A percentile compares a stretch with the other conserved stretches of the same genome.
phyloP scores from a whole-genome alignment of 1,140 invertebrate genomes.

The Oscheius sp. region DNA sequence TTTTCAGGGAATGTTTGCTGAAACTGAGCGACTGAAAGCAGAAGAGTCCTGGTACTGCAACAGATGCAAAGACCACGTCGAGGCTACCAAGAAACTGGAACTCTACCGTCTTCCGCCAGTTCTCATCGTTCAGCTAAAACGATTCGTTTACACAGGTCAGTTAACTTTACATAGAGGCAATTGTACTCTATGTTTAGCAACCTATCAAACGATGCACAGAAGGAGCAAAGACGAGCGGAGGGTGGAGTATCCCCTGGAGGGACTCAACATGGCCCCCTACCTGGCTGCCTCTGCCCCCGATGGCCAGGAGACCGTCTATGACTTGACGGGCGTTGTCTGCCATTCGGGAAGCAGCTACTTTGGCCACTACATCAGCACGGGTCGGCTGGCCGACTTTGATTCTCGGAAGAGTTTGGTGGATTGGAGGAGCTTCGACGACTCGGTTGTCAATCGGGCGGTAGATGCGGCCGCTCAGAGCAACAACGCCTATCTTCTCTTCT shows the following conservation, averaged over 20 bases:
- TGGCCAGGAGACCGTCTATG: slow-evolving; percentile 37
- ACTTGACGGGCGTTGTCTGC: slow-evolving; percentile 46
- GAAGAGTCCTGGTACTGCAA: slow-evolving; percentile 66
- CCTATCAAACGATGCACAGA: slow-evolving; percentile 34
- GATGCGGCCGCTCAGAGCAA: slow-evolving; percentile 24
- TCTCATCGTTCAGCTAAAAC: slow-evolving; percentile 65
- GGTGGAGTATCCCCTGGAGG: slow-evolving; percentile 39
- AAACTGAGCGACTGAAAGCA: slow-evolving; percentile 65
- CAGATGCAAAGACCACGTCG: slow-evolving; percentile 63
- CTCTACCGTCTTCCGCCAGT: slow-evolving; percentile 63
- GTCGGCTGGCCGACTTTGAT: slow-evolving; percentile 38
- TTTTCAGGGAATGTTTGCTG: slow-evolving; percentile 63
- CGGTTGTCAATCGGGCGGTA: slow-evolving; percentile 26
- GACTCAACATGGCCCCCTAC: slow-evolving; percentile 38
- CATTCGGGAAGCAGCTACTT: slow-evolving; percentile 44
- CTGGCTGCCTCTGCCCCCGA: slow-evolving; percentile 30
- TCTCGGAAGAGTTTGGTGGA: slow-evolving; percentile 32
- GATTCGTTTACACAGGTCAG: slow-evolving; percentile 64
- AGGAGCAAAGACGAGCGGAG: slow-evolving; percentile 40
- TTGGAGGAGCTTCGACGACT: slow-evolving; percentile 44
- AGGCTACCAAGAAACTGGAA: slow-evolving; percentile 65
- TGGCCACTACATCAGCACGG: slow-evolving; percentile 45
- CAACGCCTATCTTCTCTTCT: slow-evolving; percentile 44
- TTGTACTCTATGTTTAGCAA: slow-evolving; percentile 51
- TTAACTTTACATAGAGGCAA: not conserved